phyloP scores from a whole-genome alignment of 2,888 invertebrate genomes.

The Caenorhabditis panamensis region DNA sequence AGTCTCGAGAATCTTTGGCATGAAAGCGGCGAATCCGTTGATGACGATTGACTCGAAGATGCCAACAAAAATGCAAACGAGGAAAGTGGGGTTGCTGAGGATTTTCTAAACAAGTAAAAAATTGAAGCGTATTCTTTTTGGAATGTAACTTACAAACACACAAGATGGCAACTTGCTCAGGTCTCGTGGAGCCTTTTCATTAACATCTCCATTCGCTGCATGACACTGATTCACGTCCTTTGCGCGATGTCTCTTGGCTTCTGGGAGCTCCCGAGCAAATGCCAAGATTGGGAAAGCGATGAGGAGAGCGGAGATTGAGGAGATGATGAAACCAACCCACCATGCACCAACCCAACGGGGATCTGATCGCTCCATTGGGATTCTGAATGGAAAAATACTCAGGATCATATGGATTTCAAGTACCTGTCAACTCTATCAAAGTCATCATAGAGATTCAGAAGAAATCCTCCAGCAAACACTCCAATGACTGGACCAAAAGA shows the following conservation, averaged over 20 bases:
- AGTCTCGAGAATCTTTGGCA: slow-evolving; percentile 81
- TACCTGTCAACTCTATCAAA: slow-evolving; percentile 86
- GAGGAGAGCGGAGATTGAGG: slow-evolving; percentile 81
- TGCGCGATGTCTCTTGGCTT: slow-evolving; percentile 77
- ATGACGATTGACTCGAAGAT: slow-evolving; percentile 80
- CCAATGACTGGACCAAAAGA: slow-evolving; percentile 90
- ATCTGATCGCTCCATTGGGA: slow-evolving; percentile 72
- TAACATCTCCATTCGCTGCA: slow-evolving; percentile 65
- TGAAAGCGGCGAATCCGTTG: slow-evolving; percentile 80
- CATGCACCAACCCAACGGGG: slow-evolving; percentile 83
- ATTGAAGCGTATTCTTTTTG: background rate
- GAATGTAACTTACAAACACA: slow-evolving; percentile 65
- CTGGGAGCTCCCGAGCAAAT: slow-evolving; percentile 80
- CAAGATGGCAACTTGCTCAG: slow-evolving; percentile 69
- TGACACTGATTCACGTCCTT: slow-evolving; percentile 80
- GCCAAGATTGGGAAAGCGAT: slow-evolving; percentile 82
- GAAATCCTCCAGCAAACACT: slow-evolving; percentile 89
- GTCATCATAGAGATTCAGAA: slow-evolving; percentile 88
- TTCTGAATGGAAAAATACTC: too few species aligned
- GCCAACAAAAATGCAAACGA: slow-evolving; percentile 78
- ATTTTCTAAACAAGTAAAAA: slow-evolving; percentile 68
- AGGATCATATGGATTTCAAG: too few species aligned
- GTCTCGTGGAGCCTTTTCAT: slow-evolving; percentile 68
- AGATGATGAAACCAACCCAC: slow-evolving; percentile 83
- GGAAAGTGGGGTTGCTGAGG: slow-evolving; percentile 79